Evolutionary conservation across 2,113 vertebrate species (phyloP).

Genomic region (Eretmochelys imbricata): DNA sequence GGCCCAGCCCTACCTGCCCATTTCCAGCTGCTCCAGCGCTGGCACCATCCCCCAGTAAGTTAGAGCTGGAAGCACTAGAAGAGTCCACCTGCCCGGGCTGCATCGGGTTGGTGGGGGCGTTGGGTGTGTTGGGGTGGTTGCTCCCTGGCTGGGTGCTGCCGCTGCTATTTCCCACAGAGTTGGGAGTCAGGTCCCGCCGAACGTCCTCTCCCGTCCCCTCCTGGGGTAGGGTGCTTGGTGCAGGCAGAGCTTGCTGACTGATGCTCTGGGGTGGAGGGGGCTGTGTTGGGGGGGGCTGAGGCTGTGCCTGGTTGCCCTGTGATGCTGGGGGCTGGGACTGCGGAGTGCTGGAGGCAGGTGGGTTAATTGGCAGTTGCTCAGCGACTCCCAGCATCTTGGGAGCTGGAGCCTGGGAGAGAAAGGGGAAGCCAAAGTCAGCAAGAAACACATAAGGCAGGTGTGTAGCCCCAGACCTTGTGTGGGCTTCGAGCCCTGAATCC

Average conservation of each 20-base stretch:
- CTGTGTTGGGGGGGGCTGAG: constrained; percentile 73
- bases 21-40: constrained; percentile 68
- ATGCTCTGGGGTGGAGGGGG: constrained; percentile 71
- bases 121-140: constrained; percentile 79
- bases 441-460: neutral
- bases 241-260: constrained; percentile 62
- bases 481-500: neutral
- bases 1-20: constrained; percentile 68
- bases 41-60: constrained; percentile 66
- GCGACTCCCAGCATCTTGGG: constrained; percentile 83
- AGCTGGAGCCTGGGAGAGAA: constrained; percentile 65
- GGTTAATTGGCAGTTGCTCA: constrained; percentile 85
- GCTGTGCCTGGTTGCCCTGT: constrained; percentile 74
- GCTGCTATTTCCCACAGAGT: constrained; percentile 79
- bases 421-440: constrained; percentile 28
- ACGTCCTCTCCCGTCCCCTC: constrained; percentile 76
- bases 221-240: constrained; percentile 42
- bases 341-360: constrained; percentile 84
- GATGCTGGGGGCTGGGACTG: constrained; percentile 84
- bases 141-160: constrained; percentile 71
- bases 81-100: constrained; percentile 74
- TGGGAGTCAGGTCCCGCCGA: constrained; percentile 81
- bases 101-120: constrained; percentile 59
- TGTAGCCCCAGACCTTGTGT: neutral
- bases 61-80: neutral